Evolutionary conservation across 2,797 vertebrate genomes (phyloP), one percentile per base, ranked within the genome.

Genomic region (Masticophis lateralis): DNA sequence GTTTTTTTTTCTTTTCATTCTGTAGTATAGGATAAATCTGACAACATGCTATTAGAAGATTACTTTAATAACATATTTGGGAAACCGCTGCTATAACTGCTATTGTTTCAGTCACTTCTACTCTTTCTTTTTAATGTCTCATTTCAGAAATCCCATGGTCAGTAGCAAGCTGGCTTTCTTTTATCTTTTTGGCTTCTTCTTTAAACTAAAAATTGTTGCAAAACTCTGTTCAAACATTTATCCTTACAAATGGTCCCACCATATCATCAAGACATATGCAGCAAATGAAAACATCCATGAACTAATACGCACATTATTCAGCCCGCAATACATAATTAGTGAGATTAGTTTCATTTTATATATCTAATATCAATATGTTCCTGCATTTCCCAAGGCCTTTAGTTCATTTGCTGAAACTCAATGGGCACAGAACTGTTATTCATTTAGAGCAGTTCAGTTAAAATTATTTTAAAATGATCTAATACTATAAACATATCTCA

Each of bases 391-490:
- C 94, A 92, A 96, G 94, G 87, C 90, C 93, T 96, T 92, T 60
- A 93, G 91, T 90, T 94, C 94, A 93, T 20, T 18, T 32, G 94
- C 93, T 88, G 92, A 94, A 96, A 97, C 93, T 10, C 89, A 96
- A 91, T 3, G 59, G 59, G 90, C 92, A 95, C 96, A 95, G 95
- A 97, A 97, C 57, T 20, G 60, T 66, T 96, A 95, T 94, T 96
- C 95, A 94, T 96, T 97, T 96, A 56, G 95, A 96, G 87, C 94
- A 96, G 94, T 96, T 97, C 95, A 94, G 96, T 96, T 94, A 87
- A 95, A 96, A 97, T 97, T 95, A 97, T 96, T 97, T 97, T 97
- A 91, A 95, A 97, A 97, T 96, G 96, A 95, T 96, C 97, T 96
- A 88, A 96, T 96, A 94, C 95, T 93, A 95, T 90, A 97, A 97